A percentile compares a stretch with the other conserved stretches of the same genome.
These are phyloP conservation scores for Megaleporinus macrocephalus DNA, from an alignment of 2,113 vertebrate species.

Conservation along the genomic window DNA sequence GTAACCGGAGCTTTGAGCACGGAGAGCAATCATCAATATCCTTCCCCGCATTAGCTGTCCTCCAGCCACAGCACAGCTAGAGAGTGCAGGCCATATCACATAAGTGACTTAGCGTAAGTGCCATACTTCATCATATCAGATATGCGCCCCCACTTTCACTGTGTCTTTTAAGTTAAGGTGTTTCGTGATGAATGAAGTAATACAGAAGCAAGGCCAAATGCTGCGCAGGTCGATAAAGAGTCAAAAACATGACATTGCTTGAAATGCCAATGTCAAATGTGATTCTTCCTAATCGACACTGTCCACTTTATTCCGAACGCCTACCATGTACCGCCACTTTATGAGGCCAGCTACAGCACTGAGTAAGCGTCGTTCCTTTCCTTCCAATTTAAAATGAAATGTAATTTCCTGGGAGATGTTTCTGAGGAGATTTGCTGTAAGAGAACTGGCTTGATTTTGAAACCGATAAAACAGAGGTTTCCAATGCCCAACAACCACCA, in stretches of 20 bases:
- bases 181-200: constrained; percentile 16
- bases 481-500: no score
- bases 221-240: background rate
- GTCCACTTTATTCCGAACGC: background rate
- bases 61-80: constrained; percentile 14
- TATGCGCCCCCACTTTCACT: background rate
- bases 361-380: no score
- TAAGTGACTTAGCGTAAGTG: constrained; percentile 1
- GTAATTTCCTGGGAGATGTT: no score
- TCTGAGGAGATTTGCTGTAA: no score
- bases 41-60: constrained; percentile 51
- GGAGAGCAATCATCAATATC: constrained; percentile 71
- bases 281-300: background rate
- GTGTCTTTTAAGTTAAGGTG: background rate
- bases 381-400: no score
- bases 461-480: no score
- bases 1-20: constrained; percentile 63
- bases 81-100: constrained; percentile 14
- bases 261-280: background rate
- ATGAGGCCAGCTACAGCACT: no score
- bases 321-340: background rate
- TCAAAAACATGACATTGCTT: background rate
- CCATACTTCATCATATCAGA: background rate
- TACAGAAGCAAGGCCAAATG: background rate
- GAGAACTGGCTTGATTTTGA: no score